Evolutionary conservation across 2,797 vertebrate species (phyloP).

Genomic region (Anomalospiza imberbis): DNA sequence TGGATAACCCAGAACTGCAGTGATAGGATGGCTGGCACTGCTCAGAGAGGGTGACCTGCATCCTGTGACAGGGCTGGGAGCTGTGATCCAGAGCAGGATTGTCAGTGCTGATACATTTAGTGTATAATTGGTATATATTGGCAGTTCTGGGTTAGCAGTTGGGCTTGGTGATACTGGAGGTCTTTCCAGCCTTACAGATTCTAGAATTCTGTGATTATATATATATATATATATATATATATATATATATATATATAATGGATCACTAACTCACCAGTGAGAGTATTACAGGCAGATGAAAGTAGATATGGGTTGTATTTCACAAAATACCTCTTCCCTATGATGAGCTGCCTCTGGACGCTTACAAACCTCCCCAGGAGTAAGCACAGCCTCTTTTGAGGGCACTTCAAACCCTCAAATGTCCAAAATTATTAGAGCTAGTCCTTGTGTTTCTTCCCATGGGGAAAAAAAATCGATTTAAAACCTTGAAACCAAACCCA

Average conservation of each 20-base stretch:
- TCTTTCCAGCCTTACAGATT: background rate
- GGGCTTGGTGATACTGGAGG: background rate
- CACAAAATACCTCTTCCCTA: background rate
- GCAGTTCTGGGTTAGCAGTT: background rate
- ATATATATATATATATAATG: background rate
- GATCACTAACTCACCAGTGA: background rate
- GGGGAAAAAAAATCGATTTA: background rate
- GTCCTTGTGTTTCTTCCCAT: background rate
- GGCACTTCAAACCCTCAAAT: background rate
- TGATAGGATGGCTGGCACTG: background rate
- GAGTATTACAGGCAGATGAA: background rate
- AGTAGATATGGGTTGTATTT: background rate
- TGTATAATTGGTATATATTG: background rate
- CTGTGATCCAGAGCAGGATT: background rate
- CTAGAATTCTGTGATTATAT: background rate
- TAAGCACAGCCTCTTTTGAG: background rate
- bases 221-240: background rate
- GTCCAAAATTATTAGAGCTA: background rate
- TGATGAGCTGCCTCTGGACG: background rate
- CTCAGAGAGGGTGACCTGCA: background rate
- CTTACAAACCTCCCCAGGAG: background rate
- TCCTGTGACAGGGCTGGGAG: background rate
- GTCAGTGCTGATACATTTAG: accelerated
- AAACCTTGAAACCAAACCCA: background rate
- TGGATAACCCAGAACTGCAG: background rate